Evolutionary conservation across 2,113 vertebrate species (phyloP).

Genomic region (Crypturellus undulatus): DNA sequence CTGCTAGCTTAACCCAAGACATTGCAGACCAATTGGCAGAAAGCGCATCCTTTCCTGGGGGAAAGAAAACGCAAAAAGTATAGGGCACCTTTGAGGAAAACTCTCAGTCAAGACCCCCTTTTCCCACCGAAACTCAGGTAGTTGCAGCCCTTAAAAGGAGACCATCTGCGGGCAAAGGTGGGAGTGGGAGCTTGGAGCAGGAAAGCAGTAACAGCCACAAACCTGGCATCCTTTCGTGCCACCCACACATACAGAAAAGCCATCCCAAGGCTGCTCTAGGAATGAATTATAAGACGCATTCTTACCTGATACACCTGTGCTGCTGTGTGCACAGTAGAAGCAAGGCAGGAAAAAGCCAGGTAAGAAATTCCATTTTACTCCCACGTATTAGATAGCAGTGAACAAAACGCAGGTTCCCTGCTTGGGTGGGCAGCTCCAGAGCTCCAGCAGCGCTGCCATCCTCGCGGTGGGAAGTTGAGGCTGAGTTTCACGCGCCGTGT

Average conservation of each 20-base stretch:
- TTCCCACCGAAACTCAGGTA: not conserved
- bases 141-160: rapidly evolving
- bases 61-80: no score
- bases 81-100: not conserved
- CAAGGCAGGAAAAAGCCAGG: slow-evolving; percentile 70
- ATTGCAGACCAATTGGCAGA: not conserved
- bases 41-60: not conserved
- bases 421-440: slow-evolving; percentile 39
- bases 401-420: not conserved
- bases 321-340: slow-evolving; percentile 73
- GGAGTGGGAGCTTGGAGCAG: not conserved
- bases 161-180: not conserved
- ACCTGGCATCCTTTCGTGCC: not conserved
- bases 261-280: not conserved
- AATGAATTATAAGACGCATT: not conserved
- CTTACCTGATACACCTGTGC: slow-evolving; percentile 80
- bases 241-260: not conserved
- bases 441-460: slow-evolving; percentile 43
- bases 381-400: slow-evolving; percentile 30
- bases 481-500: not conserved
- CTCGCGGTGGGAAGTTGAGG: slow-evolving; percentile 51
- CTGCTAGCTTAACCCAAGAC: not conserved
- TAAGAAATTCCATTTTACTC: slow-evolving; percentile 73
- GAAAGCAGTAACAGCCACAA: not conserved
- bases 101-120: not conserved